Conservation (phyloP, 2,888 invertebrate genomes). For the Meandrusa payeni region DNA sequence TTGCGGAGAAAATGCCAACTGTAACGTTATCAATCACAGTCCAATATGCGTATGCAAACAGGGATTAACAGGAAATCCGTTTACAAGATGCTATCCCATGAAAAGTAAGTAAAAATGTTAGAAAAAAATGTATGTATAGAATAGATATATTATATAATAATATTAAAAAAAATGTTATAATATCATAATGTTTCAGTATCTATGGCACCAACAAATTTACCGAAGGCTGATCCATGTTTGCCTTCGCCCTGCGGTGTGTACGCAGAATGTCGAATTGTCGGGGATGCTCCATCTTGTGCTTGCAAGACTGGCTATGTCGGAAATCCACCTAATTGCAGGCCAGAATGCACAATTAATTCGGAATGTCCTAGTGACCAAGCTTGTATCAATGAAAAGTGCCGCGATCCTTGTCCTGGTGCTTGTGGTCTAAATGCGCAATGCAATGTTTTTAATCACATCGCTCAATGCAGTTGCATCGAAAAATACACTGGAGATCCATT, state of each 20-base stretch:
- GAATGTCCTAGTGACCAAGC: constrained; percentile 85
- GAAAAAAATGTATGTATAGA: too few relatives aligned
- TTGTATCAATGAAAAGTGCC: constrained; percentile 84
- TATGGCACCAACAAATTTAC: constrained; percentile 45
- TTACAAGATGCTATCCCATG: constrained; percentile 85
- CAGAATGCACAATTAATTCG: constrained; percentile 85
- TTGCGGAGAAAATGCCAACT: constrained; percentile 82
- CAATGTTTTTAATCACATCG: constrained; percentile 82
- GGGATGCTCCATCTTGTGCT: constrained; percentile 81
- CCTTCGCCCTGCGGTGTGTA: constrained; percentile 86
- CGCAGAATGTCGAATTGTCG: constrained; percentile 81
- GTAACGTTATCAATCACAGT: constrained; percentile 84
- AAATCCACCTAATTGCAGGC: constrained; percentile 84
- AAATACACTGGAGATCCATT: constrained; percentile 83
- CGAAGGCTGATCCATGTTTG: constrained; percentile 79
- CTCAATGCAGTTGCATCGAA: constrained; percentile 82
- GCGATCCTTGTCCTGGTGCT: constrained; percentile 85
- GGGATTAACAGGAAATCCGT: constrained; percentile 88
- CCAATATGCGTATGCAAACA: constrained; percentile 89
- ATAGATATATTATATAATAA: too few relatives aligned
- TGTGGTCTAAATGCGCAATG: constrained; percentile 82
- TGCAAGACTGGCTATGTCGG: constrained; percentile 82
- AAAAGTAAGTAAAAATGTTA: constrained; percentile 58
- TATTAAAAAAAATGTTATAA: neutral
- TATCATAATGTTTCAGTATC: constrained; percentile 43